Base-by-base conservation (phyloP, 2,888 invertebrate genomes). In the Lathronympha strigana region DNA sequence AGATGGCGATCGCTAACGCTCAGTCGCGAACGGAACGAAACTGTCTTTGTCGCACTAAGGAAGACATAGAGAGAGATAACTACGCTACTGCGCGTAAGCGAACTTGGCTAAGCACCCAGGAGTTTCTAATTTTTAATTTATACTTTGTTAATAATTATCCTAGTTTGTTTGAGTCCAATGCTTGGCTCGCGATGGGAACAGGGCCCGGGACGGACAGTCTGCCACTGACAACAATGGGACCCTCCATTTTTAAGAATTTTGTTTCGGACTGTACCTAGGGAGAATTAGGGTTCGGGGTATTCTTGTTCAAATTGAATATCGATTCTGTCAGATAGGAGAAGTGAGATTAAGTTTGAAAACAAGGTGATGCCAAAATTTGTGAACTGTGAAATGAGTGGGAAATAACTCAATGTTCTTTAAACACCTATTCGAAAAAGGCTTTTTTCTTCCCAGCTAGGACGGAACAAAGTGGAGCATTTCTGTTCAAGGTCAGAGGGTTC, bases 211-310 rank as follows among this genome's bases (percentile, higher is more conserved):
- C 21, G 58, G 64, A 60, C 51, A 58, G 64, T 45, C 66, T 66
- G 66, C 31, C 17, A 38, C 21, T 66, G 66, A 66, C 66, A 66
- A 66, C 66, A 66, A 66, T 66, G 4, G 66, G 21, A 8, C 28
- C 60, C 51, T 38, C 47, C 43, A 28, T 64, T 66, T 66, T 66
- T 49, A 66, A 66, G 66, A 66, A 61, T 66, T 64, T 49, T 51
- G 51, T 31, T 33, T 50, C 50, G 51, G 36, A 64, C 63, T 63
- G 57, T 50, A 63, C 64, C 58, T 64, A 64, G 51, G 64, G 64
- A 25, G 31, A 19, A 36, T 51, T 28, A 58, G 58, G 63, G 50
- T 33, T 28, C 38, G 63, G 21, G 15, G 33, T 33, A 40, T 57
- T 45, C 8, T 57, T n/a, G 43, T 19, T 21, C 11, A 43, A 57